Percentiles rank a stretch among this genome's conserved stretches.
phyloP scores from a whole-genome alignment of 2,113 vertebrate genomes.

The Pollachius pollachius region DNA sequence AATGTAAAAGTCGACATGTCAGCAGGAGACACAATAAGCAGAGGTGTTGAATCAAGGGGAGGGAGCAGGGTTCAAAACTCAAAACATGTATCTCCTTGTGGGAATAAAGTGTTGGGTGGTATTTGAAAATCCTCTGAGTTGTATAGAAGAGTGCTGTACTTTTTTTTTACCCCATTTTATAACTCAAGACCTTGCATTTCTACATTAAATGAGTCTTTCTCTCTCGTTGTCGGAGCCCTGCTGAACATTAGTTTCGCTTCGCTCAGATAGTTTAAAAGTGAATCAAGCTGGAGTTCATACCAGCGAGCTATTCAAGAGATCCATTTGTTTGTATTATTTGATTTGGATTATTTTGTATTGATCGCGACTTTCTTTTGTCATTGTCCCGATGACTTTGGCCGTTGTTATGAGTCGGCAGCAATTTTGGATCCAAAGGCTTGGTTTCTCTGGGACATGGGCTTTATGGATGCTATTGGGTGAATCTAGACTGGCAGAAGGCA shows the following conservation, averaged over 20 bases:
- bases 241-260: constrained; percentile 17
- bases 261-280: constrained; percentile 9
- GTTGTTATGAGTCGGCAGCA: neutral
- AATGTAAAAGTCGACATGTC: too few relatives aligned
- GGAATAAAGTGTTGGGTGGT: constrained; percentile 36
- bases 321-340: neutral
- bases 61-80: constrained; percentile 22
- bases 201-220: neutral
- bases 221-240: neutral
- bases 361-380: neutral
- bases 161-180: constrained; percentile 13
- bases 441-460: neutral
- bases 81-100: neutral
- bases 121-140: neutral
- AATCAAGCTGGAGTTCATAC: constrained; percentile 4
- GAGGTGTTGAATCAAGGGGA: constrained; percentile 9
- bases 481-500: neutral
- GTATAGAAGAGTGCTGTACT: too few relatives aligned
- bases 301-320: neutral
- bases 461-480: neutral
- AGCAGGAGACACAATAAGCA: constrained; percentile 39
- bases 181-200: constrained; percentile 13
- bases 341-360: too few relatives aligned
- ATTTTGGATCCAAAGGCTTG: neutral
- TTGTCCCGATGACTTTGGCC: constrained; percentile 5